phyloP scores from a whole-genome alignment of 2,888 invertebrate species.

The Dryococelus australis region DNA sequence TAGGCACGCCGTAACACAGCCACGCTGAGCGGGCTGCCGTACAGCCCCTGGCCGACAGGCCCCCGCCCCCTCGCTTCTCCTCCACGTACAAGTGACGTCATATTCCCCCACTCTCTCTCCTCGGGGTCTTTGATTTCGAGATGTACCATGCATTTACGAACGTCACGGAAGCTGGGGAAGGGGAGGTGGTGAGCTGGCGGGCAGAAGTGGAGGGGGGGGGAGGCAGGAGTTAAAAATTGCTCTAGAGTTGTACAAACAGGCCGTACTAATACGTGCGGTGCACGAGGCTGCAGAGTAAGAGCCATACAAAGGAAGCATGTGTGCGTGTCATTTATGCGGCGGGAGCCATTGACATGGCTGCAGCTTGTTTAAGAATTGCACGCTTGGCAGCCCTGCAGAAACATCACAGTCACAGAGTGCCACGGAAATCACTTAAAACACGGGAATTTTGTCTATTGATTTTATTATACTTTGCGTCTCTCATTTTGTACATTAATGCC shows the following conservation, averaged over 20 bases:
- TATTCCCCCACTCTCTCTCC: not conserved
- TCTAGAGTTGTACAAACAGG: not conserved
- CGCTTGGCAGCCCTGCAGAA: no score
- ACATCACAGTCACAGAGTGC: no score
- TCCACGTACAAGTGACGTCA: not conserved
- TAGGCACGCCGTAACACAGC: constrained; percentile 10
- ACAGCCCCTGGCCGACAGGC: constrained; percentile 16
- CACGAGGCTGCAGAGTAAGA: not conserved
- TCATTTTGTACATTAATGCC: no score
- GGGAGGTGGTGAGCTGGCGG: not conserved
- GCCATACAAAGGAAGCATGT: not conserved
- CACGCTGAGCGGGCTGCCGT: not conserved
- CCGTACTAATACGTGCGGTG: not conserved
- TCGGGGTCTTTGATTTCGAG: not conserved
- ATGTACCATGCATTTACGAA: not conserved
- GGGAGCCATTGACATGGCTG: no score
- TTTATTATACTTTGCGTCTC: no score
- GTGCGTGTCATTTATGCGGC: no score
- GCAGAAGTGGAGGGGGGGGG: no score
- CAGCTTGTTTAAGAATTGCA: no score
- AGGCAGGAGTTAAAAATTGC: not conserved
- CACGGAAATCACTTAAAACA: no score
- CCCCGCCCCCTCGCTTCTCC: not conserved
- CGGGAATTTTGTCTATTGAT: no score
- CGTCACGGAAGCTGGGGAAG: not conserved